Evolutionary conservation across 1,140 invertebrate genomes (phyloP), one percentile per base, ranked within the genome.

Genomic region (Drosophila mojavensis): DNA sequence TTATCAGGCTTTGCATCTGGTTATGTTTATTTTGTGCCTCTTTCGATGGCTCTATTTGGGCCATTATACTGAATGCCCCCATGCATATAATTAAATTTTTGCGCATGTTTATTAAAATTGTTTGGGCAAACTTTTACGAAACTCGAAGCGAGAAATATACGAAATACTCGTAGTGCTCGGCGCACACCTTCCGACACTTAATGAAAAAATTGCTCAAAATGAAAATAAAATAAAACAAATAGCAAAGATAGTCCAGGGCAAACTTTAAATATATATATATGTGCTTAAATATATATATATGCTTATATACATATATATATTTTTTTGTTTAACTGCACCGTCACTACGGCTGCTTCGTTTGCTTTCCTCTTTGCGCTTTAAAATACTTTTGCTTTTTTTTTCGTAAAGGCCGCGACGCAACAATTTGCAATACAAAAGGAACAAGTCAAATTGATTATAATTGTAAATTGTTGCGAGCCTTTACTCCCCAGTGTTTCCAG

Each of bases 1-100:
- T 66, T 88, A 89, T 88, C 84, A 75, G 84, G 62, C 73, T 80
- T 75, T 90, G 77, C 84, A 84, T 88, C 80, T 89, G 80, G 84
- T 65, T 75, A 78, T 89, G 84, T 89, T 88, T 83, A 67, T 62
- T 75, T 89, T 81, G 84, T 71, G 77, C 84, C 77, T 67, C 47
- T 64, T 63, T 69, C 84, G 53, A 88, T 89, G 84, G 81, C 84
- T 89, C 85, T 89, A 89, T 89, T 88, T 69, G 3, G 7, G 64
- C 67, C 66, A 71, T 79, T 64, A 84, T 78, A 81, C 70, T 78
- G 71, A 78, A 88, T 84, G 85, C 68, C 69, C 59, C 66, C 83
- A 80, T 88, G 78, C 81, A 89, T 84, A 89, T 90, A 89, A 89
- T 89, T 89, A 89, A 89, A 89, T 90, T 84, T 88, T 78, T 74